Percentiles rank a stretch among this genome's conserved stretches.
Conservation (phyloP, 2,888 invertebrate species). For the Tryphoninae sp. region DNA sequence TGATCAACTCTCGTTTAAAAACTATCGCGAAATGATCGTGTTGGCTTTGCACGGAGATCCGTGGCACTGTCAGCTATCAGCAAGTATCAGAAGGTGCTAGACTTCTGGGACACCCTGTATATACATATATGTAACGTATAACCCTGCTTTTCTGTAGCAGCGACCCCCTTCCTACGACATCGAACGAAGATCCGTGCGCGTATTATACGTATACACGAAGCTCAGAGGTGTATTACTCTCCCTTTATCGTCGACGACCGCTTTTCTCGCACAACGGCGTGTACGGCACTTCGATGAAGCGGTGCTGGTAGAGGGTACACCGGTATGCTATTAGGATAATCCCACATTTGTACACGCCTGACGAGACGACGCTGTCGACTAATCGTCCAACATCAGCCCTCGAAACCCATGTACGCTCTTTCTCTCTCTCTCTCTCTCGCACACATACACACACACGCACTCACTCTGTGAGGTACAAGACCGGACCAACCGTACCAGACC, state of each 20-base stretch:
- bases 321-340: slow-evolving; percentile 72
- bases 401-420: slow-evolving; percentile 10
- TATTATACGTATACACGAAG: not conserved
- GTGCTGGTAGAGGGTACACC: slow-evolving; percentile 65
- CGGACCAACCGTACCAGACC: slow-evolving; percentile 11
- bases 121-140: not conserved
- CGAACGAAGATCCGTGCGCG: not conserved
- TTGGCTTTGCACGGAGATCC: too few species aligned
- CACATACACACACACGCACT: not conserved
- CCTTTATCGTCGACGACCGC: slow-evolving; percentile 68
- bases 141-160: not conserved
- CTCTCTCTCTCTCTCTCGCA: not conserved
- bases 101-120: not conserved
- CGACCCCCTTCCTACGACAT: slow-evolving; percentile 1
- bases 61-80: too few species aligned
- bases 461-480: not conserved
- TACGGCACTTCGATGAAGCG: slow-evolving; percentile 38
- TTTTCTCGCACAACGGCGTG: slow-evolving; percentile 65
- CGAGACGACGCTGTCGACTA: slow-evolving; percentile 61
- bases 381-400: slow-evolving; percentile 56
- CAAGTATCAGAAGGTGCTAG: too few species aligned
- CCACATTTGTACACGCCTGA: slow-evolving; percentile 67
- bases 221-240: slow-evolving; percentile 48
- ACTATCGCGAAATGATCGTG: too few species aligned
- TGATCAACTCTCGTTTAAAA: too few species aligned